Evolutionary conservation across 2,888 invertebrate genomes (phyloP).

Genomic region (Tiliacea citrago): DNA sequence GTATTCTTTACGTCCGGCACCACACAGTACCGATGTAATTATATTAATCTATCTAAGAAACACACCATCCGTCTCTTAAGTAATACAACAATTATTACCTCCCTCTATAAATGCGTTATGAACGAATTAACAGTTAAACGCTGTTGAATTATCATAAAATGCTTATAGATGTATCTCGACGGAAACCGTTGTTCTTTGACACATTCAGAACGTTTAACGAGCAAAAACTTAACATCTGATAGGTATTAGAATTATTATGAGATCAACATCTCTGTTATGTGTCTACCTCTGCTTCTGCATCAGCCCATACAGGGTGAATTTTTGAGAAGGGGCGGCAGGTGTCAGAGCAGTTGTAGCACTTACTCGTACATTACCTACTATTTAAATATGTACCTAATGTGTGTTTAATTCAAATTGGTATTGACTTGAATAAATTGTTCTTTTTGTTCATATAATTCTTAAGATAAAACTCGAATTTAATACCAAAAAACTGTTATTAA

Average conservation of each 20-base stretch:
- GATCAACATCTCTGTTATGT: constrained; percentile 3
- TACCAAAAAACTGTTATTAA: too few relatives aligned
- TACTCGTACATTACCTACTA: too few relatives aligned
- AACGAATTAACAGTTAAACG: constrained; percentile 47
- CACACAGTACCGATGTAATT: too few relatives aligned
- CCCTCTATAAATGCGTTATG: constrained; percentile 50
- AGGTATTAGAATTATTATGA: constrained; percentile 2
- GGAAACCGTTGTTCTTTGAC: constrained; percentile 55
- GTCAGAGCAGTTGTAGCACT: not conserved
- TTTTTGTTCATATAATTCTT: too few relatives aligned
- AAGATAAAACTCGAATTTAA: too few relatives aligned
- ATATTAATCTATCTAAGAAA: not conserved
- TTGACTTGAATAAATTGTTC: too few relatives aligned
- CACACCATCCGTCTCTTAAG: constrained; percentile 14
- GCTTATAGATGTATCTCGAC: constrained; percentile 45
- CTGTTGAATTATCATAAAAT: constrained; percentile 59
- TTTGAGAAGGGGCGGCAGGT: too few relatives aligned
- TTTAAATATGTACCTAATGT: too few relatives aligned
- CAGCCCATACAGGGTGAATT: too few relatives aligned
- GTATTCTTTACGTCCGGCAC: too few relatives aligned
- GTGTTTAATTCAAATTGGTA: too few relatives aligned
- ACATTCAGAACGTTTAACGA: constrained; percentile 51
- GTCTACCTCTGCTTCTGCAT: not conserved
- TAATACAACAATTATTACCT: constrained; percentile 39
- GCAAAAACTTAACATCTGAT: constrained; percentile 48